These are phyloP conservation scores for Limnephilus rhombicus DNA, from an alignment of 2,888 invertebrate genomes.

Conservation along the genomic window DNA sequence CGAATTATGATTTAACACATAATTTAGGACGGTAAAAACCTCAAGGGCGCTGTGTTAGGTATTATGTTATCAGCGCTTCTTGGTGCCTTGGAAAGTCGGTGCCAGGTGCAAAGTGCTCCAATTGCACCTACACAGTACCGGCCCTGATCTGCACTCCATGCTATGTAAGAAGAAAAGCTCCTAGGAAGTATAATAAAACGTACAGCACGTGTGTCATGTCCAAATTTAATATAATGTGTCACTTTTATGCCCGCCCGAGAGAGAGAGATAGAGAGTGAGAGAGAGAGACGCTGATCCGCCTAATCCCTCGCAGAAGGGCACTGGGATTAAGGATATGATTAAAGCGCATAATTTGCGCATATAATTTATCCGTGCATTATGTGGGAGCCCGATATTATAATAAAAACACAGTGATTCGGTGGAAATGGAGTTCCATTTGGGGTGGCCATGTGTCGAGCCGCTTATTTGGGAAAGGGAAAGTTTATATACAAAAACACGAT, in stretches of 20 bases:
- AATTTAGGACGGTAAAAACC: too few relatives aligned
- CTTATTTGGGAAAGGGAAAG: not conserved
- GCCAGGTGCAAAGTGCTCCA: too few relatives aligned
- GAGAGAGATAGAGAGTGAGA: not conserved
- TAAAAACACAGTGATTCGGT: conserved; percentile 40
- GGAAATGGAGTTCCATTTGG: conserved; percentile 21
- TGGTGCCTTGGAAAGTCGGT: too few relatives aligned
- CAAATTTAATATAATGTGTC: conserved; percentile 5
- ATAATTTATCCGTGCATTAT: conserved; percentile 48
- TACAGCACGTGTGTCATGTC: not conserved
- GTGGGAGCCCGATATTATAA: conserved; percentile 25
- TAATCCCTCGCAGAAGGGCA: conserved; percentile 17
- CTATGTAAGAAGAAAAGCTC: not conserved
- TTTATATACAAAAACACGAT: not conserved
- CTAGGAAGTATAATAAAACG: not conserved
- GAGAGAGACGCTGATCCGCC: not conserved
- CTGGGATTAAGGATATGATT: conserved; percentile 41
- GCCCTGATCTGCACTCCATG: too few relatives aligned
- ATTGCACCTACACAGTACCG: too few relatives aligned
- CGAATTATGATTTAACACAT: too few relatives aligned
- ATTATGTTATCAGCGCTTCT: too few relatives aligned
- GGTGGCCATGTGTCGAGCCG: not conserved
- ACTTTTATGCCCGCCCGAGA: not conserved
- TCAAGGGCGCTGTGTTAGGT: too few relatives aligned
- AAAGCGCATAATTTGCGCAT: conserved; percentile 47